A percentile compares a stretch with the other conserved stretches of the same genome.
phyloP scores from a whole-genome alignment of 2,113 vertebrate genomes.

The Corythornis madagascariensis region DNA sequence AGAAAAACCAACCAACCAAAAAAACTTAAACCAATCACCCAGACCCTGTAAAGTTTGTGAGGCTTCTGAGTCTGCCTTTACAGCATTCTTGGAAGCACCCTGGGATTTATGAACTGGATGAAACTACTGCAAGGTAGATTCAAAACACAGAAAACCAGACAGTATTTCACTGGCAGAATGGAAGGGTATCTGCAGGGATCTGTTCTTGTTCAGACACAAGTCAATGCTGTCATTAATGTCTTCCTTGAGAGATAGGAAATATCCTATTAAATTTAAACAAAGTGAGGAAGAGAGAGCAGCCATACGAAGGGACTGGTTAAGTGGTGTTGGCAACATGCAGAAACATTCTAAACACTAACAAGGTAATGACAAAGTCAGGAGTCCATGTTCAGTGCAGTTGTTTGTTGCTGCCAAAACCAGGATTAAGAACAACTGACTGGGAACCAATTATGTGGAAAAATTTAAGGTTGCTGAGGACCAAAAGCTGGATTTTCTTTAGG shows the following conservation, averaged over 20 bases:
- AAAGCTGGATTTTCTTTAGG: background rate
- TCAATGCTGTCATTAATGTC: background rate
- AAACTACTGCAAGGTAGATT: background rate
- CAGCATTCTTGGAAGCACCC: background rate
- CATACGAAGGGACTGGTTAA: background rate
- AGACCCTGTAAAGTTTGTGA: background rate
- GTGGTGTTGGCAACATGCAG: background rate
- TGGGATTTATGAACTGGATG: background rate
- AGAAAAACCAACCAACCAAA: background rate
- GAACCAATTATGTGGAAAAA: background rate
- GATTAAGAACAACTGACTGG: background rate
- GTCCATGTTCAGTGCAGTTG: background rate
- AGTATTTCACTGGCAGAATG: background rate
- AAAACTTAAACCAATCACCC: background rate
- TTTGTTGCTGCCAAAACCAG: background rate
- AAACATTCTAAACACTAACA: background rate
- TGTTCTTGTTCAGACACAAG: background rate
- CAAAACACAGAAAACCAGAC: background rate
- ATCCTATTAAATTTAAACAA: background rate
- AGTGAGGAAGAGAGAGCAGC: background rate
- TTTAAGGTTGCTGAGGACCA: background rate
- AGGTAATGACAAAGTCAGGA: background rate
- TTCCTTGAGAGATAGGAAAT: background rate
- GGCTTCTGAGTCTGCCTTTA: background rate
- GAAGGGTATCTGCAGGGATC: background rate